Percentiles rank a stretch among this genome's conserved stretches.
These are phyloP conservation scores for Podarcis lilfordi DNA, from an alignment of 2,797 vertebrate genomes.

Conservation along the genomic window DNA sequence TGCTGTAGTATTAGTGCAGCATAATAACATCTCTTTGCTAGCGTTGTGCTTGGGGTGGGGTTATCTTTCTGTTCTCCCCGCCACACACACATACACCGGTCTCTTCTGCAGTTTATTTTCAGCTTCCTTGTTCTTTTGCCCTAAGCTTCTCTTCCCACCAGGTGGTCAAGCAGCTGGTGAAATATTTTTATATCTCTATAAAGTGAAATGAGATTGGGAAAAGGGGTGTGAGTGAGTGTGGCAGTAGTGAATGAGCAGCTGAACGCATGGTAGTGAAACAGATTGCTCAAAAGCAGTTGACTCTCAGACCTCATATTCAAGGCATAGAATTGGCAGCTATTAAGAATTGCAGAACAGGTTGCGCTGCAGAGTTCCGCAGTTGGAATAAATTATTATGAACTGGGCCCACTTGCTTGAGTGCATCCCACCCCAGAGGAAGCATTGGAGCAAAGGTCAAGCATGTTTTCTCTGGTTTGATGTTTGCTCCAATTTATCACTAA, in stretches of 20 bases:
- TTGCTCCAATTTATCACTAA: too few species aligned
- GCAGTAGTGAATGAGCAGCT: conserved; percentile 40
- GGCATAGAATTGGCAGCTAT: not conserved
- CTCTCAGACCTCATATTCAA: not conserved
- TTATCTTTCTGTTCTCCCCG: not conserved
- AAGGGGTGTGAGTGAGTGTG: not conserved
- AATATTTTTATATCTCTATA: conserved; percentile 52
- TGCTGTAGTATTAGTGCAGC: conserved; percentile 10
- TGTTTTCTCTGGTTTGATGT: too few species aligned
- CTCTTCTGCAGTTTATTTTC: conserved; percentile 52
- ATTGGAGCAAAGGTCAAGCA: not conserved
- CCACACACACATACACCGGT: too few species aligned
- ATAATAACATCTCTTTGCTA: conserved; percentile 3
- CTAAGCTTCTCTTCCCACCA: conserved; percentile 18
- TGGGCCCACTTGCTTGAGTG: not conserved
- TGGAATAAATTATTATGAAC: not conserved
- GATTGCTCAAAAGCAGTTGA: accelerated
- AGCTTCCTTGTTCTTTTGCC: conserved; percentile 54
- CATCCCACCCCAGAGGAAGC: not conserved
- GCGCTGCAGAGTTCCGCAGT: not conserved
- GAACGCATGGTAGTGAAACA: accelerated
- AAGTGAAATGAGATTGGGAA: not conserved
- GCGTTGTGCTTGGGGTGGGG: not conserved
- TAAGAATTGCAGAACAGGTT: not conserved
- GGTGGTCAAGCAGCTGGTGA: conserved; percentile 63